Evolutionary conservation across 64 coral and sea anemone species (phyloP).

Genomic region (Stichodactyla helianthus): DNA sequence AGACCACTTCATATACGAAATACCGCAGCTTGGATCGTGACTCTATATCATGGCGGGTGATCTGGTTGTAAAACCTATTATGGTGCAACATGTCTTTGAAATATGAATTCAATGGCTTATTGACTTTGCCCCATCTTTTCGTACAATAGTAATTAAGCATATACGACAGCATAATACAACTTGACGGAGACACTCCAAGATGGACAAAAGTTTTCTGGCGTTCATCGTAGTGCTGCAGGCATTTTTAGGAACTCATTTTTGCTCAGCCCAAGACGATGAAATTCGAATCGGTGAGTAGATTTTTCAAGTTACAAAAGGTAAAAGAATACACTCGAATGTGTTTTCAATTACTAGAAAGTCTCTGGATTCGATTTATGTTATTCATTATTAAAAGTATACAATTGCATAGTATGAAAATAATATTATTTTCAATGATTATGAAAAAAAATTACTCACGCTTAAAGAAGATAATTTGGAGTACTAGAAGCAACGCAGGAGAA

Average conservation of each 20-base stretch:
- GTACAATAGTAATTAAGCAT: background rate
- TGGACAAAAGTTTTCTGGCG: background rate
- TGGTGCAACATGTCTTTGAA: background rate
- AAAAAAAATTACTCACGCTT: too few species aligned
- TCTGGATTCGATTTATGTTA: background rate
- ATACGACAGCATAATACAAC: background rate
- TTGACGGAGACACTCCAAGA: background rate
- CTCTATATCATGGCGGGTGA: background rate
- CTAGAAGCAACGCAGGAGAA: too few species aligned
- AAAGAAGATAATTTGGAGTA: too few species aligned
- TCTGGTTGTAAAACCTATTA: background rate
- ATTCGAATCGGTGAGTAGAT: background rate
- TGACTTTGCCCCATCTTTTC: background rate
- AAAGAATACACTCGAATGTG: background rate
- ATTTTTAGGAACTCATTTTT: background rate
- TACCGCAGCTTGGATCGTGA: too few species aligned
- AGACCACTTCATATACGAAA: too few species aligned
- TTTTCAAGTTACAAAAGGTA: background rate
- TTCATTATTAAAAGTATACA: background rate
- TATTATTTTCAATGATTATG: too few species aligned
- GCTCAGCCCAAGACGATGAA: background rate
- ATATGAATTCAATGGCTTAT: background rate
- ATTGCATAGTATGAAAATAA: too few species aligned
- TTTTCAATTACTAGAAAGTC: background rate
- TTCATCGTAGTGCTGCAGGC: background rate